Conservation (phyloP, 2,113 vertebrate genomes). For the Chloroceryle aenea region DNA sequence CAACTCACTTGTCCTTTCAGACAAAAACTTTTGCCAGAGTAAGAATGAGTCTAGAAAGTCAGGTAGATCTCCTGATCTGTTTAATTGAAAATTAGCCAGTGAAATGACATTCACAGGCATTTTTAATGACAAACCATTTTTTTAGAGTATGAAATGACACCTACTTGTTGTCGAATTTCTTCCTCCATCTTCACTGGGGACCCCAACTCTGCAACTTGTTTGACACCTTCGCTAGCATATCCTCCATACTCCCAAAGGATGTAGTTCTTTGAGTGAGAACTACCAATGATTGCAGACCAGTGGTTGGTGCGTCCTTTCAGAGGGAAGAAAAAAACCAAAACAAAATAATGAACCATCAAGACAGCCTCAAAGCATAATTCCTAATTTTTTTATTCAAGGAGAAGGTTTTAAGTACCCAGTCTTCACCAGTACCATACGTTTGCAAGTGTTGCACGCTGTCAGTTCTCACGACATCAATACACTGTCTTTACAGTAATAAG, state of each 20-base stretch:
- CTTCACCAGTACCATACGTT: background rate
- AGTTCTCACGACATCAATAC: background rate
- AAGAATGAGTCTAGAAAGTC: background rate
- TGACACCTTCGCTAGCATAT: conserved; percentile 91
- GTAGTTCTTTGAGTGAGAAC: conserved; percentile 95
- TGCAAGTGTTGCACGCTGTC: background rate
- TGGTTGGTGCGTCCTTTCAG: conserved; percentile 92
- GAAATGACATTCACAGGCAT: background rate
- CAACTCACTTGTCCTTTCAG: background rate
- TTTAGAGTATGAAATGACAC: background rate
- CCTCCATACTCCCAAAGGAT: conserved; percentile 97
- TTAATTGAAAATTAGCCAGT: background rate
- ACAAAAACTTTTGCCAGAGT: background rate
- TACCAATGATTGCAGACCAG: conserved; percentile 96
- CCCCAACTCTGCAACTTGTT: conserved; percentile 93
- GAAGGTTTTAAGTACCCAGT: background rate
- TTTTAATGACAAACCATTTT: background rate
- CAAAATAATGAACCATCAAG: background rate
- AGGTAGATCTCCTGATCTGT: background rate
- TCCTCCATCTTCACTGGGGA: conserved; percentile 99
- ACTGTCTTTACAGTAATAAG: background rate
- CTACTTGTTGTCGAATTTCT: conserved; percentile 97
- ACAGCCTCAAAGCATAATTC: background rate
- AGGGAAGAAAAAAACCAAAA: too few species aligned
- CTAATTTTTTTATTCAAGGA: background rate